These are phyloP conservation scores for Parauchenoglanis ngamensis DNA, from an alignment of 2,797 vertebrate species.

Conservation along the genomic window DNA sequence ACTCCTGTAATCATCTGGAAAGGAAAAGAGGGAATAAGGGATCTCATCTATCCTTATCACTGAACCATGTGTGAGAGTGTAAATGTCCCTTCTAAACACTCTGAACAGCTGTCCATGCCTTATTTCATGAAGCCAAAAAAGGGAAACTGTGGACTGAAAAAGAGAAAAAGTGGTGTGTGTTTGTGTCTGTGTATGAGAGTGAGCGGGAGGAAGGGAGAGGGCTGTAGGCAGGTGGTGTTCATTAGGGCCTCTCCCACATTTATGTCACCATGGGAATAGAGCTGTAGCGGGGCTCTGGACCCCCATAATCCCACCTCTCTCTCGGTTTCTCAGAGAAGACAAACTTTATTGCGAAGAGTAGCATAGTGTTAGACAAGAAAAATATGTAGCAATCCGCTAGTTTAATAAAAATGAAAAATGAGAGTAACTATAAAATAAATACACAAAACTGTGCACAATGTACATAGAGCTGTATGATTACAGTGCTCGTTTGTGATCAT, in stretches of 20 bases:
- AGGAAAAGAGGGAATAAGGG: slow-evolving; percentile 41
- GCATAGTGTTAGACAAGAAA: not conserved
- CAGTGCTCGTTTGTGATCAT: not conserved
- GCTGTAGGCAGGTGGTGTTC: slow-evolving; percentile 36
- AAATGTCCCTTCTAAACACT: slow-evolving; percentile 50
- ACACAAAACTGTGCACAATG: not conserved
- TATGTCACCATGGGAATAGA: slow-evolving; percentile 30
- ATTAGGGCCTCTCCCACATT: slow-evolving; percentile 43
- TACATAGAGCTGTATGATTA: not conserved
- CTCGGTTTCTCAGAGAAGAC: not conserved
- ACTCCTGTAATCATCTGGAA: slow-evolving; percentile 51
- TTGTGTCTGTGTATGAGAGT: slow-evolving; percentile 16
- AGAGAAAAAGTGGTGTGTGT: slow-evolving; percentile 17
- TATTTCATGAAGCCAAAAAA: slow-evolving; percentile 47
- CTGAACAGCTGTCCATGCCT: slow-evolving; percentile 56
- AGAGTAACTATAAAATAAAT: not conserved
- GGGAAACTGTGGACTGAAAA: slow-evolving; percentile 38
- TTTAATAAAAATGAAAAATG: not conserved
- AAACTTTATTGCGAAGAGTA: not conserved
- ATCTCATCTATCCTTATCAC: slow-evolving; percentile 41
- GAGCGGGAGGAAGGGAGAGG: slow-evolving; percentile 10
- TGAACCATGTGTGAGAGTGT: slow-evolving; percentile 34
- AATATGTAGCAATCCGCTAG: not conserved
- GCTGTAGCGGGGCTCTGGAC: slow-evolving; percentile 16
- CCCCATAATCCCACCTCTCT: slow-evolving; percentile 8